Percentiles rank a stretch among this genome's conserved stretches.
phyloP scores from a whole-genome alignment of 2,888 invertebrate species.

The Idaea dimidiata region DNA sequence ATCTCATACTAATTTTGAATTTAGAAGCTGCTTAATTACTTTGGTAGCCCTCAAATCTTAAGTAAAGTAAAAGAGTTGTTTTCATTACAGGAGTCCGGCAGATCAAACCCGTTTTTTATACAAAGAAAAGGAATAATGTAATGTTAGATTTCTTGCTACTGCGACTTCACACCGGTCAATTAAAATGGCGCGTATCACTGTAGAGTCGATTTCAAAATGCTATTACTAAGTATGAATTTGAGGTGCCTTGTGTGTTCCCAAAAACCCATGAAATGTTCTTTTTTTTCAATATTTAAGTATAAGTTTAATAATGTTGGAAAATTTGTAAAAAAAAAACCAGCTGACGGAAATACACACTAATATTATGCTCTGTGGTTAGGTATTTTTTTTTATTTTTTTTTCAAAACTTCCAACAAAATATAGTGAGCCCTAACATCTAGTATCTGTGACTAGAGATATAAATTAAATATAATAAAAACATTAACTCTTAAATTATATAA shows the following conservation, averaged over 20 bases:
- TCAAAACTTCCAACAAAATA: constrained; percentile 12
- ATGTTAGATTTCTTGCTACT: not conserved
- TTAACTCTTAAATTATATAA: constrained; percentile 28
- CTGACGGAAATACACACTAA: not conserved
- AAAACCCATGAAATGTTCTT: constrained; percentile 35
- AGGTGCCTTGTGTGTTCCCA: constrained; percentile 36
- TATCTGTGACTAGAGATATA: constrained; percentile 71
- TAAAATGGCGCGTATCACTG: constrained; percentile 22
- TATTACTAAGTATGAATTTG: constrained; percentile 11
- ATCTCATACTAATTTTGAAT: no score
- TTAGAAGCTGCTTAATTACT: no score
- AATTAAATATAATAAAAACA: constrained; percentile 28
- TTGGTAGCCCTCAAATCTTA: no score
- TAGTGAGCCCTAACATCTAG: constrained; percentile 39
- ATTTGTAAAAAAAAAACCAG: constrained; percentile 19
- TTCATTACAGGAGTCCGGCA: no score
- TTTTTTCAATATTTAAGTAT: constrained; percentile 15
- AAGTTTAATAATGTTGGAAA: constrained; percentile 10
- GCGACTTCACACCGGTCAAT: not conserved
- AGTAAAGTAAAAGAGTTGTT: no score
- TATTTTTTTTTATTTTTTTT: no score
- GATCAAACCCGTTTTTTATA: no score
- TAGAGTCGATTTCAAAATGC: constrained; percentile 18
- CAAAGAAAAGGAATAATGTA: no score
- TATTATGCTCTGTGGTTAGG: no score